Base-by-base conservation (phyloP, 1,140 invertebrate genomes). In the Conus betulinus region DNA sequence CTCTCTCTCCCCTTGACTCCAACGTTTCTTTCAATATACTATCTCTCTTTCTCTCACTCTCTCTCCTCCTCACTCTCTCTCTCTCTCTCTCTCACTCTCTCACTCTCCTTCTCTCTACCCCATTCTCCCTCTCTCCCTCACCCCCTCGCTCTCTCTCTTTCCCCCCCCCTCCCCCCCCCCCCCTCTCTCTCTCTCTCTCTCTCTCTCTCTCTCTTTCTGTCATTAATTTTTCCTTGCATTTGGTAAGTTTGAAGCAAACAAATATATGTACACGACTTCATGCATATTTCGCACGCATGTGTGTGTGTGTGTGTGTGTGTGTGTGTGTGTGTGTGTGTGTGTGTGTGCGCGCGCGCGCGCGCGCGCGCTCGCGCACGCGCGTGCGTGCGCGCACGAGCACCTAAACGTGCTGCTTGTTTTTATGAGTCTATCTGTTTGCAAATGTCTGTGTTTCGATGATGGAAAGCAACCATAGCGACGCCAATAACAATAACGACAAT, bases 1-100 rank as follows among this genome's bases (percentile, higher is more conserved):
- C 84, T 86, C 85, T 78, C 74, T 87, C 74, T 87, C 85, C 23
- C 27, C 11, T 27, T 53, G 13, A 10, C 39, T 81, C 52, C 25
- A 13, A 8, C 23, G 8, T 81, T 11, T 81, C 52, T 51, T 27
- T 52, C 79, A 57, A 8, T 78, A 11, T 25, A 11, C 23, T n/a
- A 1, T 81, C 27, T 53, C 27, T 81, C 52, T 25, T 27, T 81
- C 79, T 25, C 79, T 81, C 79, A 1, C 13, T 81, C 79, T 17
- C 79, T 81, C 79, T 81, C 6, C 39, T 13, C 20, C 39, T 3
- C n/a, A 3, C 17, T 81, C 17, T 11, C 20, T 81, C 17, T 20
- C 17, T 81, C 17, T 2, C 20, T n/a, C 17, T 27, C 15, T 17
- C 67, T 23, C 15, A 10, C 15, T 71, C 15, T 71, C 55, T 57